A percentile compares a stretch with the other conserved stretches of the same genome.
These are phyloP conservation scores for Apeltes quadracus DNA, from an alignment of 2,113 vertebrate species.

Conservation along the genomic window DNA sequence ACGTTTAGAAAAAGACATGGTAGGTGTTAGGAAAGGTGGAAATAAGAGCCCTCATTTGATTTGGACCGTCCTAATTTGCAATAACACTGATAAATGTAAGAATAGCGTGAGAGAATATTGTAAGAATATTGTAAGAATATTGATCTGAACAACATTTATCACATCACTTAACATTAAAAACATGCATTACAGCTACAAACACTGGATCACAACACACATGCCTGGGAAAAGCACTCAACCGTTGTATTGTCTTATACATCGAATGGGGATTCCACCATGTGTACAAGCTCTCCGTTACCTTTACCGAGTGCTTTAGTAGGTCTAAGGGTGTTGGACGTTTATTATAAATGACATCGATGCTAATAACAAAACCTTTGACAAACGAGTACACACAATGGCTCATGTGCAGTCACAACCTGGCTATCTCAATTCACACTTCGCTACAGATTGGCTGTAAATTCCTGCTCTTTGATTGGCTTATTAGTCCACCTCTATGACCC, in stretches of 20 bases:
- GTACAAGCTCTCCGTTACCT: background rate
- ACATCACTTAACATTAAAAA: background rate
- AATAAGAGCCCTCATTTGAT: background rate
- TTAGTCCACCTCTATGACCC: too few relatives aligned
- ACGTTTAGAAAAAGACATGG: background rate
- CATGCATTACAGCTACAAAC: background rate
- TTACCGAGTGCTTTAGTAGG: background rate
- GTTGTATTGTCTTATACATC: background rate
- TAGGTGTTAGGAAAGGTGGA: background rate
- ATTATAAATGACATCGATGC: background rate
- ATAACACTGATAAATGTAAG: background rate
- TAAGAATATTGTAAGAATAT: too few relatives aligned
- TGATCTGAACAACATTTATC: background rate
- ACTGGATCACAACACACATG: background rate
- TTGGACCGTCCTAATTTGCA: background rate
- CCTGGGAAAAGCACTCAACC: background rate
- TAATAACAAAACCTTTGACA: too few relatives aligned
- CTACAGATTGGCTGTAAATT: too few relatives aligned
- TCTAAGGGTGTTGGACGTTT: background rate
- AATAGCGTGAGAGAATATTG: too few relatives aligned
- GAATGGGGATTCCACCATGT: background rate
- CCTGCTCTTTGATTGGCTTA: too few relatives aligned
- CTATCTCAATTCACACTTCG: too few relatives aligned
- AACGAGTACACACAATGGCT: too few relatives aligned
- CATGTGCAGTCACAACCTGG: too few relatives aligned